These are phyloP conservation scores for Lepus europaeus DNA, from an alignment of 2,113 vertebrate species.

Conservation along the genomic window DNA sequence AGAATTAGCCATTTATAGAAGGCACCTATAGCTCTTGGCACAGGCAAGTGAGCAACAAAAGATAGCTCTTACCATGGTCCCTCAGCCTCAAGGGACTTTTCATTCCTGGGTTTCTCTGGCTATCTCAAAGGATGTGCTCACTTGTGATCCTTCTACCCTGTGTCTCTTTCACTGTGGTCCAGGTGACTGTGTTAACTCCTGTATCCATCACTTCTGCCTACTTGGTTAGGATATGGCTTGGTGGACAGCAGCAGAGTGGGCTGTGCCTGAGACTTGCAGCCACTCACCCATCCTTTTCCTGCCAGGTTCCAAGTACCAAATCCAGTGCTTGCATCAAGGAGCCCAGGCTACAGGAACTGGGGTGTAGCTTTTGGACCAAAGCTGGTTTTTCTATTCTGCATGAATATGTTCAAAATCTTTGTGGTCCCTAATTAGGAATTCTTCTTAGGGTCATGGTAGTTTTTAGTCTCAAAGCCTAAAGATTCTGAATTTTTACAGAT, in stretches of 20 bases:
- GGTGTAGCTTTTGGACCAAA: not conserved
- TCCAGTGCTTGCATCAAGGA: accelerated
- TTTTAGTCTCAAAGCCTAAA: conserved; percentile 1
- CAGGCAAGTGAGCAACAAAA: not conserved
- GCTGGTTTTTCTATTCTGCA: not conserved
- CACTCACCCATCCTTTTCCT: not conserved
- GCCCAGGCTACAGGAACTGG: not conserved
- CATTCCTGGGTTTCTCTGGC: not conserved
- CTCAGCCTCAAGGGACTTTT: not conserved
- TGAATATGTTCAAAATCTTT: not conserved
- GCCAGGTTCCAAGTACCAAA: accelerated
- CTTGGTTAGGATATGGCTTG: not conserved
- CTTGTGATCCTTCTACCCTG: not conserved
- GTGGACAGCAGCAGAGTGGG: not conserved
- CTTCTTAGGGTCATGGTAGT: not conserved
- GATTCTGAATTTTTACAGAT: not conserved
- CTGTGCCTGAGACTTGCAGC: accelerated
- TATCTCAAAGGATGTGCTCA: not conserved
- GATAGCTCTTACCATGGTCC: not conserved
- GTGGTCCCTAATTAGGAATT: not conserved
- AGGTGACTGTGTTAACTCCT: not conserved
- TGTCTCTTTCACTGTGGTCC: not conserved
- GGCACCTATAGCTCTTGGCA: not conserved
- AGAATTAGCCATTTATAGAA: not conserved
- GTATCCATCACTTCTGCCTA: not conserved